Percentiles rank a stretch among this genome's conserved stretches.
phyloP scores from a whole-genome alignment of 2,113 vertebrate species.

The Pogona vitticeps region DNA sequence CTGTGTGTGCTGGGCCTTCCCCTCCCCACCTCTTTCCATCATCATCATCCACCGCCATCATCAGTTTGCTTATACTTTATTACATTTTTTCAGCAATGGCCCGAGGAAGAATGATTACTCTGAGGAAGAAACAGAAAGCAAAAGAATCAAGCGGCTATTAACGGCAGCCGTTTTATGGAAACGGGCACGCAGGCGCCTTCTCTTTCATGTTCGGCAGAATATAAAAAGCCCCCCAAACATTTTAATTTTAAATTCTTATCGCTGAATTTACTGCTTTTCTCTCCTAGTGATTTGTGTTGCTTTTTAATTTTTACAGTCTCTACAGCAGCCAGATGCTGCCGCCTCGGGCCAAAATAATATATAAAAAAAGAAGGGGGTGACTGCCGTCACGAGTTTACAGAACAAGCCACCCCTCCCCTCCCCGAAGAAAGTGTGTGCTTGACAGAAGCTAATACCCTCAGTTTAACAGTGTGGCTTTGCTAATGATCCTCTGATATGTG shows the following conservation, averaged over 20 bases:
- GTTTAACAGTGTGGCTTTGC: conserved; percentile 85
- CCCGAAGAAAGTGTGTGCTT: conserved; percentile 55
- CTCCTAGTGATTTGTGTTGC: conserved; percentile 83
- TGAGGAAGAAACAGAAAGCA: conserved; percentile 33
- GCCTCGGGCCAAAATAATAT: conserved; percentile 83
- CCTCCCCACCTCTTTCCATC: not conserved
- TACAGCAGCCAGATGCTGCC: conserved; percentile 84
- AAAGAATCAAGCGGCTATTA: conserved; percentile 64
- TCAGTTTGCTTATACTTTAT: conserved; percentile 8
- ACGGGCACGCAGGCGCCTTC: conserved; percentile 71
- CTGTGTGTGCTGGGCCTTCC: not conserved
- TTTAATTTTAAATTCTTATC: conserved; percentile 87
- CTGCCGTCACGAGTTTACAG: conserved; percentile 77
- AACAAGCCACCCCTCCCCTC: conserved; percentile 36
- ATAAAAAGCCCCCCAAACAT: conserved; percentile 77
- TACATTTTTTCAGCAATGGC: not conserved
- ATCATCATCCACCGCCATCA: not conserved
- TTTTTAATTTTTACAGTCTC: conserved; percentile 88
- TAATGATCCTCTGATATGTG: conserved; percentile 87
- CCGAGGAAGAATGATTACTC: conserved; percentile 53
- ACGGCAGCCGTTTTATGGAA: conserved; percentile 73
- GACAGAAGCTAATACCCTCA: conserved; percentile 87
- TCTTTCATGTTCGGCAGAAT: conserved; percentile 72
- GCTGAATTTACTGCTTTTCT: conserved; percentile 83
- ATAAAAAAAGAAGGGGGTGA: conserved; percentile 57